Percentiles rank a stretch among this genome's conserved stretches.
Evolutionary conservation across 2,113 vertebrate species (phyloP).

Genomic region (Perccottus glenii): DNA sequence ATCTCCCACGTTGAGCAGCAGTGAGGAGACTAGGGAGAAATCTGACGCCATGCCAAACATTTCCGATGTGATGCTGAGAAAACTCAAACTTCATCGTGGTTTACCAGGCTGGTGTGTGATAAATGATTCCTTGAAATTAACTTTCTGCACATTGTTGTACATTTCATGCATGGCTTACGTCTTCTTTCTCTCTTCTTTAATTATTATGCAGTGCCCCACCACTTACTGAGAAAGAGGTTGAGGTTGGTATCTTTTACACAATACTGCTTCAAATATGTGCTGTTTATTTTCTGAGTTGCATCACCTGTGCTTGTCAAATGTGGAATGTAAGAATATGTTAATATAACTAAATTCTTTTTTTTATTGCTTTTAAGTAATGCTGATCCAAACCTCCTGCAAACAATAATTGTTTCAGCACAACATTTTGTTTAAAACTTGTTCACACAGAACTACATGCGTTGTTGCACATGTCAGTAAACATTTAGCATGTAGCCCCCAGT

Average conservation of each 20-base stretch:
- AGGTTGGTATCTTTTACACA: slow-evolving; percentile 81
- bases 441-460: slow-evolving; percentile 8
- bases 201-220: slow-evolving; percentile 87
- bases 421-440: not conserved
- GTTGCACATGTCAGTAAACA: slow-evolving; percentile 18
- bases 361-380: too few relatives aligned
- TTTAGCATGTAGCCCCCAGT: slow-evolving; percentile 6
- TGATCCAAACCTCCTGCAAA: too few relatives aligned
- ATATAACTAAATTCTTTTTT: too few relatives aligned
- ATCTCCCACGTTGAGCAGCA: slow-evolving; percentile 62
- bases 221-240: slow-evolving; percentile 96
- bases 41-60: slow-evolving; percentile 93
- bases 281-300: too few relatives aligned
- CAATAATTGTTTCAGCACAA: too few relatives aligned
- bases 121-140: not conserved
- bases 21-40: slow-evolving; percentile 83
- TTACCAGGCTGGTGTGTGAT: slow-evolving; percentile 87
- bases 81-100: slow-evolving; percentile 89
- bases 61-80: slow-evolving; percentile 91
- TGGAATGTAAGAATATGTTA: too few relatives aligned
- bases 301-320: too few relatives aligned
- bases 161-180: not conserved
- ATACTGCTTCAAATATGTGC: too few relatives aligned
- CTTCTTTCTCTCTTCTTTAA: slow-evolving; percentile 10
- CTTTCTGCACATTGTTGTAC: too few relatives aligned